Conservation (phyloP, 92 coral and sea anemone species). For the Metridium senile region DNA sequence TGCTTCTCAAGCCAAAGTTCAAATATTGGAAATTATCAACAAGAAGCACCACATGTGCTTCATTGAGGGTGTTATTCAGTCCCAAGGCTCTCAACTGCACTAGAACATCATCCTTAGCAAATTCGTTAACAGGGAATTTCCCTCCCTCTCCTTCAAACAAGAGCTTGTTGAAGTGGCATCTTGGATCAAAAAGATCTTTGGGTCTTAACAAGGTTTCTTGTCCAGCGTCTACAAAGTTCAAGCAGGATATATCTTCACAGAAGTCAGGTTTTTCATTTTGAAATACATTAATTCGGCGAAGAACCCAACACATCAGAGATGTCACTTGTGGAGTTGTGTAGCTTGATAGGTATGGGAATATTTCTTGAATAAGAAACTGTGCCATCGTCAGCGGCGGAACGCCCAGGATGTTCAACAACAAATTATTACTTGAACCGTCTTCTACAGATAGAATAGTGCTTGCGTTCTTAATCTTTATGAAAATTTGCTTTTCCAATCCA, state of each 20-base stretch:
- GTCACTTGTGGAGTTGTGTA: constrained; percentile 53
- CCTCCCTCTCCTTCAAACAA: constrained; percentile 62
- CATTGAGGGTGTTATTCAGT: constrained; percentile 41
- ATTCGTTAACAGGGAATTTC: constrained; percentile 60
- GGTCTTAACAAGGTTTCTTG: constrained; percentile 43
- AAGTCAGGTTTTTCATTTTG: constrained; percentile 39
- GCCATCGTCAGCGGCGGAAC: constrained; percentile 28
- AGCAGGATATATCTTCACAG: constrained; percentile 23
- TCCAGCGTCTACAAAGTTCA: constrained; percentile 61
- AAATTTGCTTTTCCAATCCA: constrained; percentile 16
- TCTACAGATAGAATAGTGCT: constrained; percentile 35
- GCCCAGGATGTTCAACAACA: constrained; percentile 38
- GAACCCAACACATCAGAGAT: constrained; percentile 76
- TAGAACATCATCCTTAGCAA: constrained; percentile 39
- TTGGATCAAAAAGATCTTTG: constrained; percentile 70
- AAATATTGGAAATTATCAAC: constrained; percentile 37
- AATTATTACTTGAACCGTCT: constrained; percentile 32
- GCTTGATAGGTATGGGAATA: constrained; percentile 38
- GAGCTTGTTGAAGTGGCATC: constrained; percentile 26
- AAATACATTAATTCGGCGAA: constrained; percentile 49
- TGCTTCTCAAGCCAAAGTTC: background rate
- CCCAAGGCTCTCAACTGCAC: constrained; percentile 50
- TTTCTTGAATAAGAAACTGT: constrained; percentile 42
- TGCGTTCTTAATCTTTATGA: constrained; percentile 21
- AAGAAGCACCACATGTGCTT: constrained; percentile 42